phyloP scores from a whole-genome alignment of 2,113 vertebrate species.

The Micromys minutus region DNA sequence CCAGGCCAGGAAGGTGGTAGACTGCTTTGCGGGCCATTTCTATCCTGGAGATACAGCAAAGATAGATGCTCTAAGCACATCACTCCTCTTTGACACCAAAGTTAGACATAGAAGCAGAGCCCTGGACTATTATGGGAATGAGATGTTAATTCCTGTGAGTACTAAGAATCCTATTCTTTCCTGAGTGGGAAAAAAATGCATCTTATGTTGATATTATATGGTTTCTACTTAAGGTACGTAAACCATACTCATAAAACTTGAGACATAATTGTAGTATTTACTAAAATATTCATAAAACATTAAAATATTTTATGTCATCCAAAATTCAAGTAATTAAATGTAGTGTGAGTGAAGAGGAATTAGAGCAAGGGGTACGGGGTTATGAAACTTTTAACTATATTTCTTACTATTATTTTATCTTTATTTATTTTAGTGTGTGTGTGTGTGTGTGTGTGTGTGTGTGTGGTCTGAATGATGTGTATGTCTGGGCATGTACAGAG shows the following conservation, averaged over 20 bases:
- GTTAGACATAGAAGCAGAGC: not conserved
- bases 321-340: not conserved
- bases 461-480: not conserved
- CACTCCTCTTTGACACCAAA: not conserved
- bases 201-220: not conserved
- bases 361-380: not conserved
- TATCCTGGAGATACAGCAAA: too few species aligned
- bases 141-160: not conserved
- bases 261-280: not conserved
- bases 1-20: not conserved
- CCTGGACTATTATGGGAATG: not conserved
- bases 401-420: not conserved
- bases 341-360: not conserved
- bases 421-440: not conserved
- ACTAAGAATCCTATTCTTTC: not conserved
- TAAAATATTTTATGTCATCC: not conserved
- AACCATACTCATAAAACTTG: not conserved
- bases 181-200: not conserved
- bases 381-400: not conserved
- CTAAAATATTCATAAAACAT: not conserved
- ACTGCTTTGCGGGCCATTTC: not conserved
- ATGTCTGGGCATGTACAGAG: not conserved
- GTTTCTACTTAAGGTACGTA: not conserved
- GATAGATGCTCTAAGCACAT: not conserved
- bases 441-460: not conserved